Evolutionary conservation across 2,888 invertebrate genomes (phyloP).

Genomic region (Archips crataeganus): DNA sequence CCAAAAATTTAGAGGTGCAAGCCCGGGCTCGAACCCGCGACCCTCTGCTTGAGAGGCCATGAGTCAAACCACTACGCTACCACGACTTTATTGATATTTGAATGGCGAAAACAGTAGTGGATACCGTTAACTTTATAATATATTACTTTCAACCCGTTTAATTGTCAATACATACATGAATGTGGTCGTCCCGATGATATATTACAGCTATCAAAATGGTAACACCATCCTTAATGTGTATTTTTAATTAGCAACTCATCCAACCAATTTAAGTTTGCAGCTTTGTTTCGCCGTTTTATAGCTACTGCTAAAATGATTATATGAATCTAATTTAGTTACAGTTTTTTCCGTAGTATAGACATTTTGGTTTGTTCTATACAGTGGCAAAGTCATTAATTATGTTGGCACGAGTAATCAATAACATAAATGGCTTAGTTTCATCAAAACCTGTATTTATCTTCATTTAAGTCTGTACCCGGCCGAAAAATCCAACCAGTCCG

Average conservation of each 20-base stretch:
- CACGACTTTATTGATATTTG: too few relatives aligned
- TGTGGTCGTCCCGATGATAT: slow-evolving; percentile 21
- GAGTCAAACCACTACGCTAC: too few relatives aligned
- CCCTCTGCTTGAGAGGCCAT: too few relatives aligned
- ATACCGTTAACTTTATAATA: background rate
- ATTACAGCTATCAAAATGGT: slow-evolving; percentile 11
- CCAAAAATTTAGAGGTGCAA: too few relatives aligned
- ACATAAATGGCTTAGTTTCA: background rate
- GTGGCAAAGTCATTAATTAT: slow-evolving; percentile 25
- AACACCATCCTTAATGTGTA: slow-evolving; percentile 21
- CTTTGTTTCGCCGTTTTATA: background rate
- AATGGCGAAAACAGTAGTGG: background rate
- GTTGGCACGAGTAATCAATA: slow-evolving; percentile 24
- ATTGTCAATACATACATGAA: slow-evolving; percentile 13
- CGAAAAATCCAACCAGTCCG: background rate
- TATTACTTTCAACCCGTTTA: background rate
- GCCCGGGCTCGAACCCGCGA: too few relatives aligned
- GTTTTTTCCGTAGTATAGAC: slow-evolving; percentile 2
- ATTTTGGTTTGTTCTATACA: background rate
- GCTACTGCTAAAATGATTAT: background rate
- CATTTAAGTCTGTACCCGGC: slow-evolving; percentile 6
- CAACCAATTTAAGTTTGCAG: slow-evolving; percentile 5
- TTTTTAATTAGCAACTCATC: slow-evolving; percentile 23
- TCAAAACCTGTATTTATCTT: slow-evolving; percentile 24
- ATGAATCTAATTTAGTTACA: background rate